Evolutionary conservation across 2,888 invertebrate species (phyloP).

Genomic region (Agrochola litura): DNA sequence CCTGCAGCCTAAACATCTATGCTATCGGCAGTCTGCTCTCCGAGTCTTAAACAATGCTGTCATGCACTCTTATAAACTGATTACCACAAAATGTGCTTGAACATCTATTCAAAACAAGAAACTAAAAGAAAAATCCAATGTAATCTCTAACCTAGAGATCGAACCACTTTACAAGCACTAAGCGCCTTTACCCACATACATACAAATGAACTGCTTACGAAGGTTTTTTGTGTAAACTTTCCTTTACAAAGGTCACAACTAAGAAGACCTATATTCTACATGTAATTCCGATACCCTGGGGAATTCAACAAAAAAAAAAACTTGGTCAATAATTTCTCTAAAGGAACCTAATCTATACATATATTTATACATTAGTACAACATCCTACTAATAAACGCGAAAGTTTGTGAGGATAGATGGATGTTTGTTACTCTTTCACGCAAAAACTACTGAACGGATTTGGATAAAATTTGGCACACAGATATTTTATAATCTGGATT

Average conservation of each 20-base stretch:
- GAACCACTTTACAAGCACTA: slow-evolving; percentile 56
- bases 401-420: no score
- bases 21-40: neutral
- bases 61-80: neutral
- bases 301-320: neutral
- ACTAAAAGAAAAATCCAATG: slow-evolving; percentile 27
- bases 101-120: slow-evolving; percentile 4
- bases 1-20: neutral
- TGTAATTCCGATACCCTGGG: neutral
- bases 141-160: slow-evolving; percentile 35
- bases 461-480: no score
- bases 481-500: no score
- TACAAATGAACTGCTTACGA: slow-evolving; percentile 48
- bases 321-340: no score
- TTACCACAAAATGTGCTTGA: neutral
- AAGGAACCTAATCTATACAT: no score
- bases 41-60: no score
- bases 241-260: neutral
- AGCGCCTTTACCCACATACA: slow-evolving; percentile 43
- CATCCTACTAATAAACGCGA: no score
- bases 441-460: no score
- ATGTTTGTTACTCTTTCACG: no score
- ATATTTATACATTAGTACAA: no score
- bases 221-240: slow-evolving; percentile 21
- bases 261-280: neutral